Evolutionary conservation across 1,140 invertebrate genomes (phyloP).

Genomic region (Popillia japonica): DNA sequence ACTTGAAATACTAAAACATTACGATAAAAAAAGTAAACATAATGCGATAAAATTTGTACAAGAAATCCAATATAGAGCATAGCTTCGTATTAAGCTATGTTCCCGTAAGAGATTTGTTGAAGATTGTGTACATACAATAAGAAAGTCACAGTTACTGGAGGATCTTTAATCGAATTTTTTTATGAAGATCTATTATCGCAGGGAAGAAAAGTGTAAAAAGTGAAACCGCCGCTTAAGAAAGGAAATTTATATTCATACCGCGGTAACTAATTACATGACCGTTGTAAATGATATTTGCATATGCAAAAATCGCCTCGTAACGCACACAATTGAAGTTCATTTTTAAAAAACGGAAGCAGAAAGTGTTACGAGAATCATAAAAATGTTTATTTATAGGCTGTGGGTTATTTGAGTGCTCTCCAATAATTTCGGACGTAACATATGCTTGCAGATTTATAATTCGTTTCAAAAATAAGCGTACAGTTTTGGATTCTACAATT

Average conservation of each 20-base stretch:
- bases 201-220: neutral
- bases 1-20: too few relatives aligned
- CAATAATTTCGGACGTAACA: conserved; percentile 19
- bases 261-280: neutral
- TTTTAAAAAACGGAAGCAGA: conserved; percentile 31
- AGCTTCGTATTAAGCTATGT: too few relatives aligned
- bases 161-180: too few relatives aligned
- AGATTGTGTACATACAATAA: too few relatives aligned
- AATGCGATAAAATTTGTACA: too few relatives aligned
- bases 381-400: conserved; percentile 31
- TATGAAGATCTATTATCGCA: neutral
- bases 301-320: neutral
- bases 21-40: too few relatives aligned
- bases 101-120: too few relatives aligned
- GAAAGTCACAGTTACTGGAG: too few relatives aligned
- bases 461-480: too few relatives aligned
- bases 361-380: conserved; percentile 32
- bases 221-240: conserved; percentile 4
- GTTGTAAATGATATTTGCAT: neutral
- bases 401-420: conserved; percentile 15
- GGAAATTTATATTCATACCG: neutral
- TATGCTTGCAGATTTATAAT: neutral
- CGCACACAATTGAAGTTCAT: conserved; percentile 20
- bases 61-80: too few relatives aligned
- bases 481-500: too few relatives aligned